These are phyloP conservation scores for Littorina saxatilis DNA, from an alignment of 1,140 invertebrate genomes.

Conservation along the genomic window DNA sequence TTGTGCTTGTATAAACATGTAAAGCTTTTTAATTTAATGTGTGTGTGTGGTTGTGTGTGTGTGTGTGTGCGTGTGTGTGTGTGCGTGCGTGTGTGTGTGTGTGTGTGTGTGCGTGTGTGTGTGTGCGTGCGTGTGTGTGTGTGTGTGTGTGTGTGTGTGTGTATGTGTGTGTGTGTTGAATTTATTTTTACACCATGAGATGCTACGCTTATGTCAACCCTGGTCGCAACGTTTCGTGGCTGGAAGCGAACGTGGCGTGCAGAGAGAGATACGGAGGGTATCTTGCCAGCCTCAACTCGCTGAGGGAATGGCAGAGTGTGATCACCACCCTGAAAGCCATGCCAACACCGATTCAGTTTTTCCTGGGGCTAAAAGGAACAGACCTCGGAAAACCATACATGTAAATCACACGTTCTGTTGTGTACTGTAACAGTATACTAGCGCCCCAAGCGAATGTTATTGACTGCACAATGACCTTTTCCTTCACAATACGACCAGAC, in stretches of 20 bases:
- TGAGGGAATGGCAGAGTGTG: neutral
- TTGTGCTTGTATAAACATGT: neutral
- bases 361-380: neutral
- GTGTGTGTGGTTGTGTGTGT: slow-evolving; percentile 1
- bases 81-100: neutral
- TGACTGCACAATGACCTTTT: neutral
- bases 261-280: neutral
- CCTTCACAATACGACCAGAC: neutral
- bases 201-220: neutral
- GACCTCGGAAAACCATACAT: neutral
- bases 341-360: neutral
- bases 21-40: neutral
- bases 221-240: neutral
- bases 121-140: neutral
- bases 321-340: neutral
- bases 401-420: neutral
- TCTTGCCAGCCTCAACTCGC: slow-evolving; percentile 12
- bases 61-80: neutral
- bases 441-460: neutral
- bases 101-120: neutral
- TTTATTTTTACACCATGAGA: no score
- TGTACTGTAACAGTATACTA: no score
- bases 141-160: slow-evolving; percentile 15
- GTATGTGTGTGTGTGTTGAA: slow-evolving; percentile 2
- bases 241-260: neutral